Conservation (phyloP, 2,888 invertebrate genomes). For the Osmoderma eremita region DNA sequence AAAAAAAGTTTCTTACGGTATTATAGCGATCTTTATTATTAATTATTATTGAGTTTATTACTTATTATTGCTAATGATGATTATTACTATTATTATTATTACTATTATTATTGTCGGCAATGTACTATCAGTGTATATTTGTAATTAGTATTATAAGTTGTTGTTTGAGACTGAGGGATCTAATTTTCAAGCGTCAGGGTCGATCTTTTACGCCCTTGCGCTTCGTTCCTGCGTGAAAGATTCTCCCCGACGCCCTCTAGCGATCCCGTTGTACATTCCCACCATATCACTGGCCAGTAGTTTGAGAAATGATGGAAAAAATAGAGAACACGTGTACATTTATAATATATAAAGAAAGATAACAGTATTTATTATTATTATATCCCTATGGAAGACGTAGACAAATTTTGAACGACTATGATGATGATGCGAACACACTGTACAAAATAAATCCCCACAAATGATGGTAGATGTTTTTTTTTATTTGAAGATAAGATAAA, state of each 20-base stretch:
- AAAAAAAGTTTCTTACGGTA: slow-evolving; percentile 58
- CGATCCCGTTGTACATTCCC: slow-evolving; percentile 62
- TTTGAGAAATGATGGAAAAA: slow-evolving; percentile 56
- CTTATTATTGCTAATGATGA: slow-evolving; percentile 48
- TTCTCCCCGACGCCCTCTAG: slow-evolving; percentile 47
- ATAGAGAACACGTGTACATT: slow-evolving; percentile 42
- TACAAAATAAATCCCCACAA: slow-evolving; percentile 23
- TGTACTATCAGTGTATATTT: slow-evolving; percentile 61
- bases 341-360: neutral
- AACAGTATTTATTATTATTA: slow-evolving; percentile 47
- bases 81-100: slow-evolving; percentile 46
- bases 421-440: slow-evolving; percentile 27
- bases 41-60: slow-evolving; percentile 52
- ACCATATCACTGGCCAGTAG: slow-evolving; percentile 63
- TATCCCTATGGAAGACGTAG: slow-evolving; percentile 21
- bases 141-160: slow-evolving; percentile 61
- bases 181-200: slow-evolving; percentile 38
- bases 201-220: slow-evolving; percentile 34
- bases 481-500: too few species aligned
- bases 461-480: slow-evolving; percentile 24
- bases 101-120: too few species aligned
- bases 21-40: slow-evolving; percentile 54
- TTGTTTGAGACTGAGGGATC: slow-evolving; percentile 64
- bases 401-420: slow-evolving; percentile 6
- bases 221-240: slow-evolving; percentile 23